Base-by-base conservation (phyloP, 2,797 vertebrate genomes). In the Hirundo rustica region DNA sequence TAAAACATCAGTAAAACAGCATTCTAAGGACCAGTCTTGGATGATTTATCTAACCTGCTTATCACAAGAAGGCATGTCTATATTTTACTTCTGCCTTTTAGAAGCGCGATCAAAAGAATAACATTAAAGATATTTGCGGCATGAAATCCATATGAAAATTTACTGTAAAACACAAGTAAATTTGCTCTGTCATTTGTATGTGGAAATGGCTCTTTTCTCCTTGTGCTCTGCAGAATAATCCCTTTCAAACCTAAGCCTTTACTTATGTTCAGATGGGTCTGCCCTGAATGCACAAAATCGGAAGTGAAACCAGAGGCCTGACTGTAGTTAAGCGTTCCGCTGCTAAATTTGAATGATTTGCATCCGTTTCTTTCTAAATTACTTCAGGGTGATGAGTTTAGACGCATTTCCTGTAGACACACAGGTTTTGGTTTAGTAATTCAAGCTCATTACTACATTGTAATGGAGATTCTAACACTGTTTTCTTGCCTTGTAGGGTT, bases 401-500 rank as follows among this genome's bases (percentile, higher is more conserved):
- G 60, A 65, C 19, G 17, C 32, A 25, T 16, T 77, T 73, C 57
- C 47, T 77, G 22, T 32, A 54, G 53, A 54, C 27, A 29, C 19
- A 4, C 32, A 57, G 38, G 12, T 42, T 82, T 86, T 74, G 26
- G 30, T 77, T 85, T 74, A 74, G 30, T 54, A 76, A 58, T 67
- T 50, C 48, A 67, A 32, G 26, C 36, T 92, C 25, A 22, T 29
- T 20, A 68, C 27, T 71, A 8, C 32, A 16, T 40, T 9, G 2
- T 75, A 51, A 80, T 26, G 54, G 13, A 58, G 23, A 72, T 84
- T 85, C 86, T 95, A 88, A 92, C 53, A 54, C 45, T 27, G 30
- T 58, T 83, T 76, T 93, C 47, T 84, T 96, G 48, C 90, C 72
- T 94, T 96, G 73, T 95, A 99, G 99, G 98, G 98, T 99, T 97